A percentile compares a stretch with the other conserved stretches of the same genome.
Evolutionary conservation across 2,113 vertebrate species (phyloP).

Genomic region (Myxocyprinus asiaticus): DNA sequence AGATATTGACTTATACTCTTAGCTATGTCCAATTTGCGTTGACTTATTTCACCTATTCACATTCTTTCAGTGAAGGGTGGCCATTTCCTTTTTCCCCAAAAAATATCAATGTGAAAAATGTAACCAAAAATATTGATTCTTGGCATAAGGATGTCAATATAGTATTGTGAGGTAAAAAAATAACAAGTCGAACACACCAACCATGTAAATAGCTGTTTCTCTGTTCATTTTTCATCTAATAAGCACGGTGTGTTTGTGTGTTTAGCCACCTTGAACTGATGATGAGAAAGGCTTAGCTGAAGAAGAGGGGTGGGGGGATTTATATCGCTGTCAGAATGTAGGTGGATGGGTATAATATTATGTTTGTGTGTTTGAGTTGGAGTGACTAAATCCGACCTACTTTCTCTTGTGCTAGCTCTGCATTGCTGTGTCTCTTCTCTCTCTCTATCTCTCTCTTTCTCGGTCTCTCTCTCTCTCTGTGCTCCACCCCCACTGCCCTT

Average conservation of each 20-base stretch:
- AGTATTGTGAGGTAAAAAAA: too few relatives aligned
- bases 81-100: too few relatives aligned
- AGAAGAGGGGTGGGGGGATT: background rate
- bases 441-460: background rate
- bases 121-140: too few relatives aligned
- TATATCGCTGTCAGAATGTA: constrained; percentile 48
- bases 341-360: constrained; percentile 31
- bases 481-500: constrained; percentile 28
- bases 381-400: constrained; percentile 55
- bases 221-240: background rate
- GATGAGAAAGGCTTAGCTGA: constrained; percentile 5
- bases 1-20: too few relatives aligned
- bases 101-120: too few relatives aligned
- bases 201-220: background rate
- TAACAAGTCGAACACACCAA: background rate
- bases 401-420: constrained; percentile 43
- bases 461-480: background rate
- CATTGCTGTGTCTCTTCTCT: constrained; percentile 34
- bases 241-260: constrained; percentile 10
- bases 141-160: too few relatives aligned
- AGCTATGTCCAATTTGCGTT: too few relatives aligned
- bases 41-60: too few relatives aligned
- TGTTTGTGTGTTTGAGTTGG: constrained; percentile 14
- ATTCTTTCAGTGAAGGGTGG: too few relatives aligned
- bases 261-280: constrained; percentile 32